Percentiles rank a stretch among this genome's conserved stretches.
phyloP scores from a whole-genome alignment of 2,113 vertebrate genomes.

The Hucho hucho region DNA sequence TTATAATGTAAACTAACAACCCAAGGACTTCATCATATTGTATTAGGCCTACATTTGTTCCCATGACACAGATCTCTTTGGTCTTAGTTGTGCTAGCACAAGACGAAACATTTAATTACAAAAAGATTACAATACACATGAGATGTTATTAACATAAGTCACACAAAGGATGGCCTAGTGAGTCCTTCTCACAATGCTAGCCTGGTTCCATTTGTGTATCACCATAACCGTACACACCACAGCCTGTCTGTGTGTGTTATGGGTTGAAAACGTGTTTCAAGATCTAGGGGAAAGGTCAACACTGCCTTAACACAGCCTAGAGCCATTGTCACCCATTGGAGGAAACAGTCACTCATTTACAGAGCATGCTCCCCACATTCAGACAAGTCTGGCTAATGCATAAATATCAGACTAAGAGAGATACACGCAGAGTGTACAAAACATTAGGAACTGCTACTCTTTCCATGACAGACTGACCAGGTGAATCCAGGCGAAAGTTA shows the following conservation, averaged over 20 bases:
- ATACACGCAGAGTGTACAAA: too few species aligned
- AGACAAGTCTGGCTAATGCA: not conserved
- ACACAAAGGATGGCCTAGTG: not conserved
- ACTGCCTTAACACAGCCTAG: slow-evolving; percentile 14
- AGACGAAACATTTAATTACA: not conserved
- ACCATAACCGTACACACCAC: not conserved
- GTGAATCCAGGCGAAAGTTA: too few species aligned
- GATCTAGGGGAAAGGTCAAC: slow-evolving; percentile 50
- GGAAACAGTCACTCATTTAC: slow-evolving; percentile 38
- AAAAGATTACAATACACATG: not conserved
- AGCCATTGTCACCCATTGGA: slow-evolving; percentile 28
- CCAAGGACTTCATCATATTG: not conserved
- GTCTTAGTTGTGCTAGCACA: not conserved
- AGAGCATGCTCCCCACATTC: not conserved
- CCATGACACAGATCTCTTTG: not conserved
- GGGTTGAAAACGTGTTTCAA: slow-evolving; percentile 11
- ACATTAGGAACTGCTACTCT: too few species aligned
- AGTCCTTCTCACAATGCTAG: slow-evolving; percentile 4
- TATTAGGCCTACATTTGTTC: not conserved
- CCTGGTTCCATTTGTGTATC: not conserved
- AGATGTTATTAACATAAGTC: not conserved
- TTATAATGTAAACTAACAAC: too few species aligned
- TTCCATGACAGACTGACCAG: too few species aligned
- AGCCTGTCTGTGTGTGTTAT: not conserved
- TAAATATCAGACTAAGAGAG: not conserved